Conservation (phyloP, 2,113 vertebrate genomes). For the Butorides virescens region DNA sequence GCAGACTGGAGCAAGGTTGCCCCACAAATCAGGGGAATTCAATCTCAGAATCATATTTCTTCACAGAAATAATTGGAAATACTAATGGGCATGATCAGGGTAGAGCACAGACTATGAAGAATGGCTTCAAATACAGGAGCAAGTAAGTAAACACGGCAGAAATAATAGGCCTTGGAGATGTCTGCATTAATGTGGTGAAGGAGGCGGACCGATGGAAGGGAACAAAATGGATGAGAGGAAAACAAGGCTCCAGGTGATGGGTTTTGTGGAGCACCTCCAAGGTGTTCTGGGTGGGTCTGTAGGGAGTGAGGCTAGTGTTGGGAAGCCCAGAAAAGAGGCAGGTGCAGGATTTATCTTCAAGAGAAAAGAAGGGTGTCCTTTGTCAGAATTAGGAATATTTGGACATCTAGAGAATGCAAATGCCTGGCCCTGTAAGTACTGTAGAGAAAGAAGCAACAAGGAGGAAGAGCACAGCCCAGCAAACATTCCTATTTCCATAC, state of each 20-base stretch:
- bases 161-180: neutral
- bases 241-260: neutral
- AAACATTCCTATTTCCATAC: neutral
- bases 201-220: neutral
- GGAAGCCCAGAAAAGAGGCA: neutral
- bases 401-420: neutral
- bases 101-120: neutral
- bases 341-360: neutral
- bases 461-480: neutral
- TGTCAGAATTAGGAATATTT: neutral
- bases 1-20: neutral
- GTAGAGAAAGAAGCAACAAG: neutral
- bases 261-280: accelerated
- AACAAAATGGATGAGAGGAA: neutral
- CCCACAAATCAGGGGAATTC: neutral
- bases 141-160: neutral
- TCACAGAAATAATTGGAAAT: neutral
- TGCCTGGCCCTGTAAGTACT: neutral
- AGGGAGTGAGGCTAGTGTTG: neutral
- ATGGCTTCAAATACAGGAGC: neutral
- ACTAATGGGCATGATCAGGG: neutral
- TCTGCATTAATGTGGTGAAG: neutral
- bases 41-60: neutral
- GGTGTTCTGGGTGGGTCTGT: neutral
- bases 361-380: neutral